Percentiles rank a stretch among this genome's conserved stretches.
phyloP scores from a whole-genome alignment of 2,888 invertebrate species.

The Aphrophora alni region DNA sequence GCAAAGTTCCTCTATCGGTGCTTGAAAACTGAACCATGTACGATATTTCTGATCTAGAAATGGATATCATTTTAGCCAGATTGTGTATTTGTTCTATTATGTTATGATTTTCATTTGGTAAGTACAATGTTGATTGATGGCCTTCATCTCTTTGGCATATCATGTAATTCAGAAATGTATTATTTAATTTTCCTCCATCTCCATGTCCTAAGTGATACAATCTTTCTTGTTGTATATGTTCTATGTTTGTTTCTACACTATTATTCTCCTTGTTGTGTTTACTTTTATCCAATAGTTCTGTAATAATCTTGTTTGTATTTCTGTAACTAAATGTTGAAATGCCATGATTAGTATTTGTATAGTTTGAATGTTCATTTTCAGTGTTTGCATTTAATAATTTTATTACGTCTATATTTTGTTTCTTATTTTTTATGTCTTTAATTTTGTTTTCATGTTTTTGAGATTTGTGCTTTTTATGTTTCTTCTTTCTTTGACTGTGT shows the following conservation, averaged over 20 bases:
- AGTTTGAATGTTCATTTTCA: background rate
- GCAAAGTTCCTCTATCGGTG: background rate
- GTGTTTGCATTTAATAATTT: background rate
- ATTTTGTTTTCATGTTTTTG: background rate
- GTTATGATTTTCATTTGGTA: background rate
- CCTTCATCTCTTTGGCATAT: background rate
- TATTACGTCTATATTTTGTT: background rate
- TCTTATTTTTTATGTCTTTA: background rate
- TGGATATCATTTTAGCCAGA: background rate
- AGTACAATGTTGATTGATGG: background rate
- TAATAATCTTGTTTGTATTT: background rate
- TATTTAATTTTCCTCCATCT: background rate
- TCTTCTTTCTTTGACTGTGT: background rate
- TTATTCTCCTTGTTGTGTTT: background rate
- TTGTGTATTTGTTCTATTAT: background rate
- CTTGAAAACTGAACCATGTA: background rate
- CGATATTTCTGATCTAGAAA: background rate
- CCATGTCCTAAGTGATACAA: background rate
- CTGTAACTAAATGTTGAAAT: background rate
- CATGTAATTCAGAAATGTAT: background rate
- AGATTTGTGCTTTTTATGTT: background rate
- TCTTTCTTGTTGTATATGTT: background rate
- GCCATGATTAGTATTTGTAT: background rate
- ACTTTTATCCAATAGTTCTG: background rate
- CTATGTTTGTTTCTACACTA: too few species aligned